phyloP scores from a whole-genome alignment of 1,140 invertebrate species.

The Luehdorfia chinensis region DNA sequence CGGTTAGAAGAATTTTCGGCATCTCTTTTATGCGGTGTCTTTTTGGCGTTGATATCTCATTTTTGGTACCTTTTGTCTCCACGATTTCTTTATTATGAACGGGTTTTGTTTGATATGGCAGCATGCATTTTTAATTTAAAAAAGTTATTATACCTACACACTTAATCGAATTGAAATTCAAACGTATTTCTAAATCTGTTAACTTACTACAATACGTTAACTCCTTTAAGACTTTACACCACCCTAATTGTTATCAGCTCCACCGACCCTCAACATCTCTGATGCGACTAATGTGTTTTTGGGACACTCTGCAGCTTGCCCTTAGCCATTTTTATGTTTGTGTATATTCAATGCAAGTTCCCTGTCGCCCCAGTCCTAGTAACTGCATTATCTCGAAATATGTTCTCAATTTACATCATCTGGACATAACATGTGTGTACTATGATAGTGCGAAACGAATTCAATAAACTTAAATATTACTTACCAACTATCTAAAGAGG shows the following conservation, averaged over 20 bases:
- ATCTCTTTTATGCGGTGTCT: slow-evolving; percentile 51
- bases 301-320: slow-evolving; percentile 75
- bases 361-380: slow-evolving; percentile 47
- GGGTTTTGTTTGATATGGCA: slow-evolving; percentile 30
- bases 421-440: slow-evolving; percentile 47
- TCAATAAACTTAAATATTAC: slow-evolving; percentile 68
- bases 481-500: no score
- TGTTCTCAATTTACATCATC: slow-evolving; percentile 74
- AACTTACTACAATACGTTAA: slow-evolving; percentile 51
- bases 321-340: slow-evolving; percentile 69
- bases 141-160: slow-evolving; percentile 2
- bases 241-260: slow-evolving; percentile 74
- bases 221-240: slow-evolving; percentile 63
- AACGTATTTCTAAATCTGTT: slow-evolving; percentile 34
- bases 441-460: slow-evolving; percentile 43
- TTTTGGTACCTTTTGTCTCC: slow-evolving; percentile 60
- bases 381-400: slow-evolving; percentile 74
- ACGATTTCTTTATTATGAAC: slow-evolving; percentile 56
- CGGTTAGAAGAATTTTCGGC: slow-evolving; percentile 61
- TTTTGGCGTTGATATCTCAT: slow-evolving; percentile 59
- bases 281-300: slow-evolving; percentile 75
- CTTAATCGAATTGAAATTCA: slow-evolving; percentile 19
- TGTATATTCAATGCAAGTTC: slow-evolving; percentile 54
- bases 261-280: slow-evolving; percentile 66
- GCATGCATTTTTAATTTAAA: neutral